Conservation (phyloP, 2,797 vertebrate species). For the Argya squamiceps region DNA sequence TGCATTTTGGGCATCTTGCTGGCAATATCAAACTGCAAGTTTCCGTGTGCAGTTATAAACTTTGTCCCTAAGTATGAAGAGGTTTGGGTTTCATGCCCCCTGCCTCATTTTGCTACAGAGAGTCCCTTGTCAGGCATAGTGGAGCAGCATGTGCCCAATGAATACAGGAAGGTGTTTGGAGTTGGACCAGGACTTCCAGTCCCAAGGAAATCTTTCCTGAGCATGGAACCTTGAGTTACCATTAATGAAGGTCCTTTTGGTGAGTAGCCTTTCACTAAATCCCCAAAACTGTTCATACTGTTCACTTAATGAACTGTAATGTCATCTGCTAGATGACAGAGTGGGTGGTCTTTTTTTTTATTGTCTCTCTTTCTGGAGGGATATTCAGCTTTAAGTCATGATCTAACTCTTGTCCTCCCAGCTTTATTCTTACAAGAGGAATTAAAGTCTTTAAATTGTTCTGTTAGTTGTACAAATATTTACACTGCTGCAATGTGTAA, state of each 20-base stretch:
- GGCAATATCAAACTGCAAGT: neutral
- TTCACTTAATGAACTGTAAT: neutral
- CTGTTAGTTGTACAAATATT: neutral
- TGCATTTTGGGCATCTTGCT: neutral
- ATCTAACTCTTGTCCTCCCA: neutral
- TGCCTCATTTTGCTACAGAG: neutral
- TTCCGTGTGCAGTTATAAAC: neutral
- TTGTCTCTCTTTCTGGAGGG: neutral
- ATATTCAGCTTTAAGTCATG: neutral
- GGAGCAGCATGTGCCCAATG: neutral
- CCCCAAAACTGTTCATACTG: neutral
- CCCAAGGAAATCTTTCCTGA: neutral
- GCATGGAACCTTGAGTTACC: neutral
- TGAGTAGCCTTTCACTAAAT: neutral
- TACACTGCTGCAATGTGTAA: neutral
- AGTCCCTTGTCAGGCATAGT: neutral
- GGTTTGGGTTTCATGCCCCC: neutral
- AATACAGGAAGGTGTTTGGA: neutral
- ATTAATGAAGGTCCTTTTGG: neutral
- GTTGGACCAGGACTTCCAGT: fast-evolving
- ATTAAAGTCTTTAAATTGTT: neutral
- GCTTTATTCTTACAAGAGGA: neutral
- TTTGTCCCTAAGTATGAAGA: neutral
- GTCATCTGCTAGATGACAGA: neutral
- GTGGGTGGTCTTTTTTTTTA: neutral